A percentile compares a stretch with the other conserved stretches of the same genome.
phyloP scores from a whole-genome alignment of 2,113 vertebrate genomes.

The Chaetorhynchus papuensis region DNA sequence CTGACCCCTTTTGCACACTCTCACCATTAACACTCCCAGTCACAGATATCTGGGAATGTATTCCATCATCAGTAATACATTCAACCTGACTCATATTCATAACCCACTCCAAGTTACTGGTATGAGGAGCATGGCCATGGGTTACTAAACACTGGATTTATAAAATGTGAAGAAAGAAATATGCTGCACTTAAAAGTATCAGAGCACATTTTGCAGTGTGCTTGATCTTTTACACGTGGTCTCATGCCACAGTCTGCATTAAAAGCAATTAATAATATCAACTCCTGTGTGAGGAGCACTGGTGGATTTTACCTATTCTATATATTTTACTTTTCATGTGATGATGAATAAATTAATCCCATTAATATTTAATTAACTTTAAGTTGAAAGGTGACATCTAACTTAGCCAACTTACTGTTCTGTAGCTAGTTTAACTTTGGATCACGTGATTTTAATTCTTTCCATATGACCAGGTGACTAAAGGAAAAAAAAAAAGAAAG shows the following conservation, averaged over 20 bases:
- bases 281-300: constrained; percentile 38
- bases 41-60: constrained; percentile 53
- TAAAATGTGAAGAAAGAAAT: constrained; percentile 66
- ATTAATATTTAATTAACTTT: constrained; percentile 80
- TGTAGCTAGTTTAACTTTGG: constrained; percentile 65
- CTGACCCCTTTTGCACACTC: constrained; percentile 19
- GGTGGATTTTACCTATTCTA: constrained; percentile 58
- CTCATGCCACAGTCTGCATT: constrained; percentile 48
- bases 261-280: constrained; percentile 70
- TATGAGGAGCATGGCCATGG: constrained; percentile 60
- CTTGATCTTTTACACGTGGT: constrained; percentile 17
- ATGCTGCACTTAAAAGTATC: constrained; percentile 62
- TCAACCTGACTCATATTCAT: constrained; percentile 68
- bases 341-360: constrained; percentile 77
- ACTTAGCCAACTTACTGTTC: constrained; percentile 76
- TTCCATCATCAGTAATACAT: constrained; percentile 63
- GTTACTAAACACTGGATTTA: constrained; percentile 72
- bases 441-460: constrained; percentile 79
- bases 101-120: constrained; percentile 36
- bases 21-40: constrained; percentile 41
- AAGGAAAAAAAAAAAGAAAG: constrained; percentile 45
- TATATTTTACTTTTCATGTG: constrained; percentile 56
- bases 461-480: constrained; percentile 78
- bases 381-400: constrained; percentile 75
- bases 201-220: not conserved